Conservation (phyloP, 2,888 invertebrate genomes). For the Conistra vaccinii region DNA sequence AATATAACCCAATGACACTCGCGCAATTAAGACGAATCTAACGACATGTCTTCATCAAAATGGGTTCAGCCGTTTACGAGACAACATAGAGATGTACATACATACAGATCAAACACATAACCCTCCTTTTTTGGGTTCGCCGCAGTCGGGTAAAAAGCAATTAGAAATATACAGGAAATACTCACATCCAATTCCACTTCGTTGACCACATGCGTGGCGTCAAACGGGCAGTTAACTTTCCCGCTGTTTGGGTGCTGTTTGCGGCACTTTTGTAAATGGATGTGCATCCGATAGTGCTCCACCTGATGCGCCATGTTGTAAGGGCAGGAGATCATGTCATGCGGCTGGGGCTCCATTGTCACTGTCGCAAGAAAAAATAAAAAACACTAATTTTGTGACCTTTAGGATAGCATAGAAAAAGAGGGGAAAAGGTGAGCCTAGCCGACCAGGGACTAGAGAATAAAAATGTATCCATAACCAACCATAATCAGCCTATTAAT, state of each 20-base stretch:
- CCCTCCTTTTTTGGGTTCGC: too few species aligned
- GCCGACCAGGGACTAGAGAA: not conserved
- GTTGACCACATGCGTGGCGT: slow-evolving; percentile 88
- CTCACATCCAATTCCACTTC: slow-evolving; percentile 89
- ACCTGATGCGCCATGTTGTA: slow-evolving; percentile 90
- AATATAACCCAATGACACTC: too few species aligned
- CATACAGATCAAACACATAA: too few species aligned
- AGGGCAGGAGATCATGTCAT: slow-evolving; percentile 89
- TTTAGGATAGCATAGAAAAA: not conserved
- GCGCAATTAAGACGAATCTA: too few species aligned
- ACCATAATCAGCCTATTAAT: too few species aligned
- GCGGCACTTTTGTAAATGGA: slow-evolving; percentile 91
- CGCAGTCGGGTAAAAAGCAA: not conserved
- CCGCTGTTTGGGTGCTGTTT: slow-evolving; percentile 85
- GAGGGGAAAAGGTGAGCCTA: not conserved
- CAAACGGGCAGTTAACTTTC: slow-evolving; percentile 88
- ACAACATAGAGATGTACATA: too few species aligned
- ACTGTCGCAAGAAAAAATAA: not conserved
- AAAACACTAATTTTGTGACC: too few species aligned
- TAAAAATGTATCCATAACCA: not conserved
- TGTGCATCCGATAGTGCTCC: slow-evolving; percentile 87
- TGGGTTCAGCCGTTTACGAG: too few species aligned
- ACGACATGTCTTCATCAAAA: too few species aligned
- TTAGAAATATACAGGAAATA: slow-evolving; percentile 23
- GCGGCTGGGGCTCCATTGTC: slow-evolving; percentile 76